Percentiles rank a stretch among this genome's conserved stretches.
Evolutionary conservation across 2,797 vertebrate species (phyloP).

Genomic region (Dermochelys coriacea): DNA sequence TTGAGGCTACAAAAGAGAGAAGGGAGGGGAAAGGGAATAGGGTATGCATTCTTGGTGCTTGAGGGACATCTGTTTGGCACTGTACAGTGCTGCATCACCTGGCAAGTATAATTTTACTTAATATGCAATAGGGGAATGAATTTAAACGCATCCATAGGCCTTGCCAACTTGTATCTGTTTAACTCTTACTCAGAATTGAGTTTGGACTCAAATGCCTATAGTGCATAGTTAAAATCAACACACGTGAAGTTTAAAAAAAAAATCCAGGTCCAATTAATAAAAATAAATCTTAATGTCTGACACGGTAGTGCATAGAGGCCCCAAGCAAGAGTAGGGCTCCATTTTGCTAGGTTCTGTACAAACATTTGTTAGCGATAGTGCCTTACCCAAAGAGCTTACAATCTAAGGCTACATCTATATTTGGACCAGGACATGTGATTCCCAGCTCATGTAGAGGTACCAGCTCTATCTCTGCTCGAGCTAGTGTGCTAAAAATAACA

Average conservation of each 20-base stretch:
- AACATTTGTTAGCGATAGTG: neutral
- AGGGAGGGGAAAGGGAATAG: conserved; percentile 31
- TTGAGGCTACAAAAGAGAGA: conserved; percentile 63
- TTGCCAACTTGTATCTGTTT: neutral
- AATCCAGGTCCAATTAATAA: neutral
- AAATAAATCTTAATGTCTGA: neutral
- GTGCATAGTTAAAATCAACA: neutral
- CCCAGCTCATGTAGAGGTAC: neutral
- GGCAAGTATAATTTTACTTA: neutral
- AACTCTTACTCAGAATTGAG: neutral
- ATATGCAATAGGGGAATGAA: conserved; percentile 19
- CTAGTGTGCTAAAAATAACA: too few species aligned
- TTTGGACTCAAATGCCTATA: neutral
- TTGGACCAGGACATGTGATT: neutral
- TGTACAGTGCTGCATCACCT: neutral
- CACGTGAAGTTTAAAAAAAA: neutral
- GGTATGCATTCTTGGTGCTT: conserved; percentile 9
- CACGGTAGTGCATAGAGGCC: neutral
- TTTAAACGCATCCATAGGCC: neutral
- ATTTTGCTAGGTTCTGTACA: neutral
- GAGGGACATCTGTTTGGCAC: neutral
- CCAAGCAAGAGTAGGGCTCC: neutral
- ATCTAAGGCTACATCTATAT: neutral
- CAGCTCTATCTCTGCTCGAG: neutral
- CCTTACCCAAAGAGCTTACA: neutral